These are phyloP conservation scores for Sturnus vulgaris DNA, from an alignment of 2,113 vertebrate species.

Conservation along the genomic window DNA sequence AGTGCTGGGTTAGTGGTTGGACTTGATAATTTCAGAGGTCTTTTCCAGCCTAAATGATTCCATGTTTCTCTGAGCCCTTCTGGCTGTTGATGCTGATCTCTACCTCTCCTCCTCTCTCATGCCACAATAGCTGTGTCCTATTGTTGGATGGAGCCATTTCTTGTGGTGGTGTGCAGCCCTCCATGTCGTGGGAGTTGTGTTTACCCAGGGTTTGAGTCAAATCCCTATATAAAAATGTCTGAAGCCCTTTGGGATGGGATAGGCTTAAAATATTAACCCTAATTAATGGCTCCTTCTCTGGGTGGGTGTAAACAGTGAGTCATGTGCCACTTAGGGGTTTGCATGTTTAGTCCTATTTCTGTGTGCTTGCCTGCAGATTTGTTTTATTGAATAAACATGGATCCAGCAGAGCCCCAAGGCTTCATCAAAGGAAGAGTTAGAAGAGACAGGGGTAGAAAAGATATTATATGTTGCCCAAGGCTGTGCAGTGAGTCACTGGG, in stretches of 20 bases:
- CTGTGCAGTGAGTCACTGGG: conserved; percentile 31
- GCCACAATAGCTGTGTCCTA: background rate
- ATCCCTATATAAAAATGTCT: conserved; percentile 6
- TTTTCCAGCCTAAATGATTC: background rate
- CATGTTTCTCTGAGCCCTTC: background rate
- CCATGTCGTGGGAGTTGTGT: background rate
- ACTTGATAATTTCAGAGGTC: fast-evolving
- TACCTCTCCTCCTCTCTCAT: fast-evolving
- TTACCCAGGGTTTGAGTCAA: conserved; percentile 11
- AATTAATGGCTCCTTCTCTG: conserved; percentile 41
- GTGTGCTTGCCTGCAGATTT: conserved; percentile 20
- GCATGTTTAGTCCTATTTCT: conserved; percentile 56
- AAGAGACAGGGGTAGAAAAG: background rate
- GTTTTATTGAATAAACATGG: background rate
- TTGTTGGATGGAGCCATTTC: background rate
- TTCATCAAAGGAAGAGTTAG: background rate
- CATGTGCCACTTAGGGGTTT: conserved; percentile 53
- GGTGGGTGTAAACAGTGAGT: conserved; percentile 56
- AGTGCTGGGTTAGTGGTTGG: background rate
- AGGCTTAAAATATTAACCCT: conserved; percentile 53
- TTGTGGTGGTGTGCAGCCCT: background rate
- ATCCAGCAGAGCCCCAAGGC: background rate
- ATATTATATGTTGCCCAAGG: background rate
- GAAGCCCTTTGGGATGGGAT: conserved; percentile 1
- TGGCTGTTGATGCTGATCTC: background rate